Percentiles rank a stretch among this genome's conserved stretches.
Evolutionary conservation across 2,797 vertebrate genomes (phyloP).

Genomic region (Microchirus variegatus): DNA sequence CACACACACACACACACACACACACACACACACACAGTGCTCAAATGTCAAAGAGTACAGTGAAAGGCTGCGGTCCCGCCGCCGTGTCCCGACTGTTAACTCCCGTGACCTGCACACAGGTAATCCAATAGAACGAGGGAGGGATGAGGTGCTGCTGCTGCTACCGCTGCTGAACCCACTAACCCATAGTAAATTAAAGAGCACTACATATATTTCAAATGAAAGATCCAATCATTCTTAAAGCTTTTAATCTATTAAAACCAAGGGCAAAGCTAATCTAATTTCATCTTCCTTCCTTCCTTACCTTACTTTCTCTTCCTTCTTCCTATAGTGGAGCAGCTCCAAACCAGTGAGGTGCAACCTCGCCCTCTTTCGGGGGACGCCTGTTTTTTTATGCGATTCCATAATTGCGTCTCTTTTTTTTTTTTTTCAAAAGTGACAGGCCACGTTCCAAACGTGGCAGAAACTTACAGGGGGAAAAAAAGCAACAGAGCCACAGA

Average conservation of each 20-base stretch:
- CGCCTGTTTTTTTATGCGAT: constrained; percentile 62
- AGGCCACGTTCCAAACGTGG: constrained; percentile 38
- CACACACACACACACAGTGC: not conserved
- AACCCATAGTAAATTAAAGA: constrained; percentile 18
- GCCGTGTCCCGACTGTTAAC: constrained; percentile 20
- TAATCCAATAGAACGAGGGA: constrained; percentile 55
- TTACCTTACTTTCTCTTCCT: constrained; percentile 2
- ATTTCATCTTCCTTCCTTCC: constrained; percentile 33
- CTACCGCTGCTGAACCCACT: not conserved
- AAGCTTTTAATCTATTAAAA: constrained; percentile 79
- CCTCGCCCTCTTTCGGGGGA: constrained; percentile 48
- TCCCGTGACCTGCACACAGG: constrained; percentile 25
- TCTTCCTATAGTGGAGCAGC: constrained; percentile 28
- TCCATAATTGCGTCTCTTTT: constrained; percentile 49
- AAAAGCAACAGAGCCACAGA: not conserved
- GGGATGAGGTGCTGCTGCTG: not conserved
- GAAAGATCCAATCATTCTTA: constrained; percentile 70
- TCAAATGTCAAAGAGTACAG: constrained; percentile 3
- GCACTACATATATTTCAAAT: constrained; percentile 67
- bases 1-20: no score
- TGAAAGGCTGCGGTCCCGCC: constrained; percentile 12
- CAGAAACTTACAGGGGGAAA: no score
- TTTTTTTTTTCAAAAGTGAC: not conserved
- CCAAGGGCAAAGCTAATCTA: constrained; percentile 71
- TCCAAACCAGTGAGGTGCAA: constrained; percentile 49